Base-by-base conservation (phyloP, 2,888 invertebrate genomes). In the Rhopalosiphum nymphaeae region DNA sequence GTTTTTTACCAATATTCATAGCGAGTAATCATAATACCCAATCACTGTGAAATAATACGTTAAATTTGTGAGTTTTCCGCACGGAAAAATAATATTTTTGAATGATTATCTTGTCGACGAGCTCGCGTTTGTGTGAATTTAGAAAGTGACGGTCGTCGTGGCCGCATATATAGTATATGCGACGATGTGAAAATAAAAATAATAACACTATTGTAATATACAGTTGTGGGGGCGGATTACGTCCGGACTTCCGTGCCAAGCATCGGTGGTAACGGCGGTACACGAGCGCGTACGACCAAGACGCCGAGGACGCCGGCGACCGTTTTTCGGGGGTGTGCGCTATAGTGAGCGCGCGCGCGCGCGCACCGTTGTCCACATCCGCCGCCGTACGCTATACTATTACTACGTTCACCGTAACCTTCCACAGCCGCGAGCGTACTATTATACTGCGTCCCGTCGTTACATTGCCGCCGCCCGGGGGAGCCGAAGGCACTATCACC, bases 401-500 rank as follows among this genome's bases (percentile, higher is more conserved):
- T 78, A 78, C 78, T 78, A 78, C 78, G 78, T 78, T 36, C 78
- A 78, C 78, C 78, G 78, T 78, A 78, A 78, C 78, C 78, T 78
- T 78, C 78, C 78, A 9, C 36, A 36, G 78, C 57, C 57, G 3
- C 78, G 21, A 78, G 36, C 36, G 46, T 44, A 78, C 78, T 78
- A 78, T 88, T 49, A 53, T 53, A 9, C 25, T 21, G 88, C 29
- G 11, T 21, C 87, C 53, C 49, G 42, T 16, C n/a, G 7, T 53
- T 36, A 42, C 87, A 16, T 42, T 5, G 1, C n/a, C 53, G 29
- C 44, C 46, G 4, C n/a, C 53, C 46, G 7, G 25, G 21, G 3
- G 21, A 9, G 49, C 25, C 36, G 36, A 21, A 21, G 36, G 78
- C 78, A 9, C 13, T 53, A 53, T 53, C 36, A 9, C 36, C 78